These are phyloP conservation scores for Brachyrhaphis roseni DNA, from an alignment of 2,797 vertebrate species.

Conservation along the genomic window DNA sequence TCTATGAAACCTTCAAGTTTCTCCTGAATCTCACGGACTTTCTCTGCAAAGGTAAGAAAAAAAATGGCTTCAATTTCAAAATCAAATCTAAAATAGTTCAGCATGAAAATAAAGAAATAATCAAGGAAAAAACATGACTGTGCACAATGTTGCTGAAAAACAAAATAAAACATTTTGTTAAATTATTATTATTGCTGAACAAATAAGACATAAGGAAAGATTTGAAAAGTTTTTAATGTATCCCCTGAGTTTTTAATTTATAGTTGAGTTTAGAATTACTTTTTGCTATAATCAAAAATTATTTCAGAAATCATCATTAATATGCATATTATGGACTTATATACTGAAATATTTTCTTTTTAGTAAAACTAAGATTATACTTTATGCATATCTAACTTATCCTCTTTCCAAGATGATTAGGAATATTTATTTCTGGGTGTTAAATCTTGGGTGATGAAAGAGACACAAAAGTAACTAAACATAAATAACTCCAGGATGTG, in stretches of 20 bases:
- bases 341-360: background rate
- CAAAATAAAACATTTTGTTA: too few relatives aligned
- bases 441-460: background rate
- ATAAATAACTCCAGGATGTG: background rate
- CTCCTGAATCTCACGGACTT: constrained; percentile 99
- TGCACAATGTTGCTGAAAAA: too few relatives aligned
- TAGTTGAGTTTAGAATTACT: background rate
- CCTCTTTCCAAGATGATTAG: background rate
- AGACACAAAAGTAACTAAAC: background rate
- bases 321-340: background rate
- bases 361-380: background rate
- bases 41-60: constrained; percentile 81
- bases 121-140: background rate
- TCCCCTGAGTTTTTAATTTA: background rate
- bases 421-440: background rate
- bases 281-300: too few relatives aligned
- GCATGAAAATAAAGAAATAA: background rate
- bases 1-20: constrained; percentile 99
- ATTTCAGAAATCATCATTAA: background rate
- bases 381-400: background rate
- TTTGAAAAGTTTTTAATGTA: background rate
- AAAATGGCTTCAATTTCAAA: background rate
- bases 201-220: too few relatives aligned
- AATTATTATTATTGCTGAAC: too few relatives aligned
- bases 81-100: background rate